These are phyloP conservation scores for Periphyllus acericola DNA, from an alignment of 2,888 invertebrate species.

Conservation along the genomic window DNA sequence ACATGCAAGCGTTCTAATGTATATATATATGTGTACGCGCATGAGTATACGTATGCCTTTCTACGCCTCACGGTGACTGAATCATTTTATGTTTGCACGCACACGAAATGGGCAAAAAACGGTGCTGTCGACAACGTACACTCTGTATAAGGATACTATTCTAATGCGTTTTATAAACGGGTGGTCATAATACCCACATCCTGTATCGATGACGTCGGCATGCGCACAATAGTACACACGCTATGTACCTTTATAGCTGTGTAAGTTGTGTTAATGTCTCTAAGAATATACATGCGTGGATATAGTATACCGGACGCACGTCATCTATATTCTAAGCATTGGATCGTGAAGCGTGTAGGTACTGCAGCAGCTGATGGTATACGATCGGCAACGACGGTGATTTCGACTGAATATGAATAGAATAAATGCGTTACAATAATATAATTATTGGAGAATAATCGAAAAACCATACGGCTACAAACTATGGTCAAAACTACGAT, in stretches of 20 bases:
- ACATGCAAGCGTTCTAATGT: background rate
- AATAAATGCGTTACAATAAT: background rate
- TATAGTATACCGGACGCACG: too few species aligned
- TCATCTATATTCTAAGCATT: too few species aligned
- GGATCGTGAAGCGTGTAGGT: too few species aligned
- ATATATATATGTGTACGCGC: background rate
- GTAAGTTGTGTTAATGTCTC: too few species aligned
- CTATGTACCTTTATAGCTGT: background rate
- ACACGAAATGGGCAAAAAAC: background rate
- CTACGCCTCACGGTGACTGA: background rate
- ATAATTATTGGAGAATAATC: background rate
- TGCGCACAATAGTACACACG: background rate
- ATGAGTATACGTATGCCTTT: background rate
- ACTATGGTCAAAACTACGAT: background rate
- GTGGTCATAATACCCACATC: background rate
- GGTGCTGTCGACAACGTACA: background rate
- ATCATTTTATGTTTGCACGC: background rate
- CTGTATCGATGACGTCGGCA: background rate
- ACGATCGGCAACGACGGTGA: too few species aligned
- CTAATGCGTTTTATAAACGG: background rate
- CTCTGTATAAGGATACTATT: background rate
- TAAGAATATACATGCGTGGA: too few species aligned
- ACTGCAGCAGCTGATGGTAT: too few species aligned
- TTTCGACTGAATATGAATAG: too few species aligned
- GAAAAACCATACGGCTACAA: background rate